A percentile compares a stretch with the other conserved stretches of the same genome.
phyloP scores from a whole-genome alignment of 2,113 vertebrate species.

The Phalacrocorax pelagicus region DNA sequence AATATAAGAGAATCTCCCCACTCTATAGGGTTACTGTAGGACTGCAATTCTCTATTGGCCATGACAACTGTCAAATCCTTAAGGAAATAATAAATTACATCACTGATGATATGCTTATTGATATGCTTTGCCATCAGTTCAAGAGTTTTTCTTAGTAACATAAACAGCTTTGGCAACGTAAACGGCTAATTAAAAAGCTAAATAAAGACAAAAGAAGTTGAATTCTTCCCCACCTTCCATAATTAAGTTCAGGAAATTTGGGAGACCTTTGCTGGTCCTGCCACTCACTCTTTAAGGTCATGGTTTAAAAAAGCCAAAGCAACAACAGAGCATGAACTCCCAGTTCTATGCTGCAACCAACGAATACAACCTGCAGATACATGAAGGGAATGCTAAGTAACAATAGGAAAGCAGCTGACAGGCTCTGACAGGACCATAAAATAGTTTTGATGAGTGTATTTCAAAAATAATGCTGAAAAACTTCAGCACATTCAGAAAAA shows the following conservation, averaged over 20 bases:
- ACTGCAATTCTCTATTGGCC: neutral
- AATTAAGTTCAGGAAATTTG: neutral
- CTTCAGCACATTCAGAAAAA: neutral
- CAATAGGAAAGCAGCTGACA: neutral
- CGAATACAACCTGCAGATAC: neutral
- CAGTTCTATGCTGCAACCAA: neutral
- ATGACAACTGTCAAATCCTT: neutral
- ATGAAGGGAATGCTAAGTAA: neutral
- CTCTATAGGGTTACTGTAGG: neutral
- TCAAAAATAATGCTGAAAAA: constrained; percentile 32
- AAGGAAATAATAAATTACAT: neutral
- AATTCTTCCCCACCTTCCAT: neutral
- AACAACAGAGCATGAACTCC: neutral
- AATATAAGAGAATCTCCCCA: neutral
- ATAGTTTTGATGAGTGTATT: neutral
- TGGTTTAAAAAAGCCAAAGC: neutral
- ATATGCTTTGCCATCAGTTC: neutral
- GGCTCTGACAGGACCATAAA: neutral
- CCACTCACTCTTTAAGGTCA: neutral
- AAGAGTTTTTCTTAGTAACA: neutral
- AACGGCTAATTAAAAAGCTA: neutral
- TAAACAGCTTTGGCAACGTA: neutral
- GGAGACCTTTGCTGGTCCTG: neutral
- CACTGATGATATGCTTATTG: neutral
- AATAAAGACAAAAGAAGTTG: neutral